A percentile compares a stretch with the other conserved stretches of the same genome.
phyloP scores from a whole-genome alignment of 2,888 invertebrate genomes.

The Oscheius sp. region DNA sequence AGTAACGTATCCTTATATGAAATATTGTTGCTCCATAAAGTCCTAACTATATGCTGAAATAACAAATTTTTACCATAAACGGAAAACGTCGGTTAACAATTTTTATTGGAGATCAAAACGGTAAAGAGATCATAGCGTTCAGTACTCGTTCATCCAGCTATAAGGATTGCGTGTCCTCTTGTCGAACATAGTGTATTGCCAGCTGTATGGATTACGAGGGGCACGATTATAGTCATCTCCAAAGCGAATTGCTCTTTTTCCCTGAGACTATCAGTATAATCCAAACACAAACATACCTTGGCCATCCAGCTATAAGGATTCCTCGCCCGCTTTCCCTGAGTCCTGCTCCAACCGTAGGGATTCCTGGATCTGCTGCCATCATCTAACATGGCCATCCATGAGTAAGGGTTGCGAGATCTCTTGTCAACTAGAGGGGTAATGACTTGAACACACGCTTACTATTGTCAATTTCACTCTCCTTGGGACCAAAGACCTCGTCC shows the following conservation, averaged over 20 bases:
- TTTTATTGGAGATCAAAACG: conserved; percentile 21
- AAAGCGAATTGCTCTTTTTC: conserved; percentile 19
- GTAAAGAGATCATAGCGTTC: conserved; percentile 15
- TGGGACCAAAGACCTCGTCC: background rate
- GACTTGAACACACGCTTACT: background rate
- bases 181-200: conserved; percentile 35
- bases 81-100: too few relatives aligned
- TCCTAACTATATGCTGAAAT: too few relatives aligned
- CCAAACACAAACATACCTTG: background rate
- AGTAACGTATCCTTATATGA: too few relatives aligned
- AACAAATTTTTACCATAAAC: too few relatives aligned
- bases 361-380: conserved; percentile 14
- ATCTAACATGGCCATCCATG: conserved; percentile 6
- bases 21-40: too few relatives aligned
- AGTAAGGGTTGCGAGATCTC: conserved; percentile 26
- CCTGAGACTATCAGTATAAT: background rate
- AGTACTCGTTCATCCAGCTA: conserved; percentile 30
- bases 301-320: conserved; percentile 34
- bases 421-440: conserved; percentile 19
- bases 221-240: conserved; percentile 15
- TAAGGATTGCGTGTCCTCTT: conserved; percentile 32
- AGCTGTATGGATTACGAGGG: conserved; percentile 32
- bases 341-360: conserved; percentile 29
- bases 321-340: conserved; percentile 22
- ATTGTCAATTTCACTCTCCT: background rate